Evolutionary conservation across 2,113 vertebrate species (phyloP).

Genomic region (Glaucidium brasilianum): DNA sequence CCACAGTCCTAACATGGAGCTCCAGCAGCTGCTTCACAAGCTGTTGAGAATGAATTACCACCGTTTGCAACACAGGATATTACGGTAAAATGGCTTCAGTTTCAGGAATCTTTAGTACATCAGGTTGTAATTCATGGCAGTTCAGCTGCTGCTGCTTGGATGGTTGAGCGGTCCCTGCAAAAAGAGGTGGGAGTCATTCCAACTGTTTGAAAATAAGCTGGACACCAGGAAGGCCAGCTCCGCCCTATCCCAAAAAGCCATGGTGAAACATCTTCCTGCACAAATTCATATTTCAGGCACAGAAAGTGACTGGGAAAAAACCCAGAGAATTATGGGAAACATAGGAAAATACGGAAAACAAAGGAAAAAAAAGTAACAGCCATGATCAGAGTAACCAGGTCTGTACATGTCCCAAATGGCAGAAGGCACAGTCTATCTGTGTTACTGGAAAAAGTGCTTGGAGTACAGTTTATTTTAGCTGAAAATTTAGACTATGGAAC

Average conservation of each 20-base stretch:
- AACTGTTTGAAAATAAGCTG: not conserved
- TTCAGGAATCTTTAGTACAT: not conserved
- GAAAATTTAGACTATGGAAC: constrained; percentile 35
- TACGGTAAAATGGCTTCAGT: not conserved
- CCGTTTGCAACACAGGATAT: not conserved
- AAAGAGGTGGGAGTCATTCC: not conserved
- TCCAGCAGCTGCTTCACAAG: not conserved
- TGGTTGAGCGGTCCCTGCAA: not conserved
- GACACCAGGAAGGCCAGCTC: not conserved
- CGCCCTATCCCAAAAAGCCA: not conserved
- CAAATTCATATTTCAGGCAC: not conserved
- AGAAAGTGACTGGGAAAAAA: not conserved
- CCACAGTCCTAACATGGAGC: not conserved
- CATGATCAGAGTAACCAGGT: not conserved
- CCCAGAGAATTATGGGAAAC: not conserved
- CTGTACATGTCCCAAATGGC: not conserved
- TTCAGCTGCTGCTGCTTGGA: not conserved
- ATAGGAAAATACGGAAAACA: not conserved
- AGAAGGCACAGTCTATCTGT: not conserved
- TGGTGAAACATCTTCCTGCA: not conserved
- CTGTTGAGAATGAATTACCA: not conserved
- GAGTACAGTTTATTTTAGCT: constrained; percentile 2
- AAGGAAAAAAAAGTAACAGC: too few species aligned
- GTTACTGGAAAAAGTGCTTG: not conserved
- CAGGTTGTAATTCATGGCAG: not conserved